Evolutionary conservation across 2,113 vertebrate genomes (phyloP).

Genomic region (Pterocles burchelli): DNA sequence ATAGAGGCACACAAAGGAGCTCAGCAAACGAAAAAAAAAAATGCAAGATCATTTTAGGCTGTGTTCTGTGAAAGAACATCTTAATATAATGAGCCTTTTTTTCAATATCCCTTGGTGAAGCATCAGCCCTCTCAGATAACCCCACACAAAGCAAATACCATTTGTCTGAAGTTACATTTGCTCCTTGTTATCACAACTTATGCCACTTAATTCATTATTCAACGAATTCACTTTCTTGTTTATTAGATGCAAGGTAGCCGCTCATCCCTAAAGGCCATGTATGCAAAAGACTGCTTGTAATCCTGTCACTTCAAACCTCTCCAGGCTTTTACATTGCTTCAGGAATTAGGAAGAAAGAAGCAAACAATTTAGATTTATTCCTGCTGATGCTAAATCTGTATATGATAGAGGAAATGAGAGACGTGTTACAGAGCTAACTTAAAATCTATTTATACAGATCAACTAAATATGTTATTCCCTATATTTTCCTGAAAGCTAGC

Average conservation of each 20-base stretch:
- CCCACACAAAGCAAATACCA: slow-evolving; percentile 82
- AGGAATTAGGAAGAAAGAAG: slow-evolving; percentile 81
- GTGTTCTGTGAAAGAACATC: slow-evolving; percentile 77
- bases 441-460: slow-evolving; percentile 60
- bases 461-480: slow-evolving; percentile 5
- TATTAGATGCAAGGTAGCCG: slow-evolving; percentile 84
- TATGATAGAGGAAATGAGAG: slow-evolving; percentile 73
- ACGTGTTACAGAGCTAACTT: slow-evolving; percentile 46
- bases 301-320: slow-evolving; percentile 85
- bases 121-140: slow-evolving; percentile 80
- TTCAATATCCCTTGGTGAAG: slow-evolving; percentile 71
- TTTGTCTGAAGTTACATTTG: slow-evolving; percentile 85
- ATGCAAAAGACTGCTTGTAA: slow-evolving; percentile 87
- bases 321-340: slow-evolving; percentile 78
- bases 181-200: slow-evolving; percentile 84
- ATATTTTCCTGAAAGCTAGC: not conserved
- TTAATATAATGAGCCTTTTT: slow-evolving; percentile 82
- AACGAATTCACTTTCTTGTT: slow-evolving; percentile 85
- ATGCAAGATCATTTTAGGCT: slow-evolving; percentile 78
- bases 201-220: slow-evolving; percentile 86
- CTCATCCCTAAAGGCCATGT: slow-evolving; percentile 83
- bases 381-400: slow-evolving; percentile 77
- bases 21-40: slow-evolving; percentile 59
- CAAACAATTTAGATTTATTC: slow-evolving; percentile 84
- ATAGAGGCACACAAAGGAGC: slow-evolving; percentile 75